phyloP scores from a whole-genome alignment of 2,888 invertebrate genomes.

The Cephus pygmeus region DNA sequence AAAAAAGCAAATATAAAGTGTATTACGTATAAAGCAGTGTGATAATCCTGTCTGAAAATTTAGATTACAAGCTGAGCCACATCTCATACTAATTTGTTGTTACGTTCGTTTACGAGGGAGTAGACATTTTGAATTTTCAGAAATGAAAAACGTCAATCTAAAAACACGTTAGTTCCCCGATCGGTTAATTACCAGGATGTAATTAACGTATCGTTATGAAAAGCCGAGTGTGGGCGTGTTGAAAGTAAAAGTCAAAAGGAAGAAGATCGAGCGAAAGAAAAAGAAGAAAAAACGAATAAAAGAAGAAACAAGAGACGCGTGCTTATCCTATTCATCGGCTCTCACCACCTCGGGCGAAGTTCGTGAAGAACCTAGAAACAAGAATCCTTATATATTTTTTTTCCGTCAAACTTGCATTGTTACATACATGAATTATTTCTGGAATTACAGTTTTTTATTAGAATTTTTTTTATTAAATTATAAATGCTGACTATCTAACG shows the following conservation, averaged over 20 bases:
- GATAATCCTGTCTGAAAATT: too few relatives aligned
- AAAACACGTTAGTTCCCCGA: not conserved
- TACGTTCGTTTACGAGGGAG: not conserved
- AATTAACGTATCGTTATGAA: not conserved
- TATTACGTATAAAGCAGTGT: too few relatives aligned
- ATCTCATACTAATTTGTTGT: not conserved
- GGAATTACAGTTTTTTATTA: not conserved
- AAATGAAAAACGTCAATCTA: not conserved
- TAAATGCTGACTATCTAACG: not conserved
- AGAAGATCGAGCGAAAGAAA: not conserved
- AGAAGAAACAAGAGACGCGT: slow-evolving; percentile 31
- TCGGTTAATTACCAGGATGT: not conserved
- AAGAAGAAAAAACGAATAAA: slow-evolving; percentile 18
- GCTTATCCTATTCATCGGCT: slow-evolving; percentile 27
- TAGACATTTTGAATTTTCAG: not conserved
- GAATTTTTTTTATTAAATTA: not conserved
- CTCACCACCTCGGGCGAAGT: slow-evolving; percentile 61
- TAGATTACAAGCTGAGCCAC: too few relatives aligned
- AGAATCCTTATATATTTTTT: not conserved
- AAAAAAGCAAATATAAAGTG: too few relatives aligned
- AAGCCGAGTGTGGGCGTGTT: not conserved
- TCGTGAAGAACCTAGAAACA: slow-evolving; percentile 43
- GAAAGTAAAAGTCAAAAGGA: slow-evolving; percentile 16
- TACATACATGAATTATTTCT: not conserved
- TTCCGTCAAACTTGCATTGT: not conserved